A percentile compares a stretch with the other conserved stretches of the same genome.
Conservation (phyloP, 2,113 vertebrate genomes). For the Mobula birostris region DNA sequence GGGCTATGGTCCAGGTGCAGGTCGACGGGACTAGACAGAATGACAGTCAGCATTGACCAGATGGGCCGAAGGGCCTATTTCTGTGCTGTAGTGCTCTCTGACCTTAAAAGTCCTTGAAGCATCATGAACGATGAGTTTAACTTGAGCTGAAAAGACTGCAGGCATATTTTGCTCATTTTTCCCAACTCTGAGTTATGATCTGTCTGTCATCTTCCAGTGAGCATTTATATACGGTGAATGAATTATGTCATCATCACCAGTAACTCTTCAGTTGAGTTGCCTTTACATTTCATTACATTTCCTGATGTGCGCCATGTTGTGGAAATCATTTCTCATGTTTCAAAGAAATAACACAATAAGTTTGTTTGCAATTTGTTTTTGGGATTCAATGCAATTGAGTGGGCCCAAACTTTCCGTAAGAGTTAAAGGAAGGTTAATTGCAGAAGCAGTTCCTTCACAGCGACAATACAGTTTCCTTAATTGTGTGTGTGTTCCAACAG, state of each 20-base stretch:
- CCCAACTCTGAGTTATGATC: not conserved
- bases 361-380: constrained; percentile 22
- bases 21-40: too few relatives aligned
- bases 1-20: too few relatives aligned
- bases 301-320: not conserved
- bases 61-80: too few relatives aligned
- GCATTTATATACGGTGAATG: not conserved
- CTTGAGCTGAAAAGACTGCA: not conserved
- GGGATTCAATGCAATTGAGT: not conserved
- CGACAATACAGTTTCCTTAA: constrained; percentile 48
- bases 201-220: not conserved
- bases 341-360: constrained; percentile 14
- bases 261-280: not conserved
- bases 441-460: constrained; percentile 54
- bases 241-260: not conserved
- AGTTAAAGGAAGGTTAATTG: constrained; percentile 56
- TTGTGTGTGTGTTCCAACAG: constrained; percentile 44
- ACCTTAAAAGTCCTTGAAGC: too few relatives aligned
- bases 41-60: too few relatives aligned
- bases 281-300: not conserved
- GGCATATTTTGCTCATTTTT: not conserved
- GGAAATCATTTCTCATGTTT: not conserved
- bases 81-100: too few relatives aligned
- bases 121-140: not conserved
- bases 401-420: constrained; percentile 38